These are phyloP conservation scores for Ptychadena robeensis DNA, from an alignment of 2,797 vertebrate genomes.

Conservation along the genomic window DNA sequence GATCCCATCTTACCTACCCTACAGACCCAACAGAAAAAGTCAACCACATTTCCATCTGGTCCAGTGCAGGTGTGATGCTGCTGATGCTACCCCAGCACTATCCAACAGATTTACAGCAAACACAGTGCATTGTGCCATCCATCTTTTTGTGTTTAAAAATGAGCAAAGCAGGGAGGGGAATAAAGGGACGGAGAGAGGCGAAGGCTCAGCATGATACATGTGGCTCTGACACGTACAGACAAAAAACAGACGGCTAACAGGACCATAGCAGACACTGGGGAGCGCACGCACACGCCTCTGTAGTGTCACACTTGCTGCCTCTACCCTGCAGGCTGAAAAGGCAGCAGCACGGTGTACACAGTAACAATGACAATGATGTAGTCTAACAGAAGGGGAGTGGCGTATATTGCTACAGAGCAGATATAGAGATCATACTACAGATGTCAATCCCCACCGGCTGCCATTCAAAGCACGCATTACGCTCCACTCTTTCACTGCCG, in stretches of 20 bases:
- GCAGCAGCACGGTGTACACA: constrained; percentile 22
- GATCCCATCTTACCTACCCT: too few relatives aligned
- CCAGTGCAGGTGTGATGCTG: not conserved
- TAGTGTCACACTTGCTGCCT: constrained; percentile 36
- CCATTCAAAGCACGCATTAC: not conserved
- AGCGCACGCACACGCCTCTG: constrained; percentile 22
- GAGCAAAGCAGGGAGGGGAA: constrained; percentile 8
- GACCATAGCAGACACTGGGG: constrained; percentile 17
- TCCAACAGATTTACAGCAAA: not conserved
- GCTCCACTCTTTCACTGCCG: not conserved
- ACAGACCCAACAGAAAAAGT: not conserved
- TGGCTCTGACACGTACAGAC: constrained; percentile 35
- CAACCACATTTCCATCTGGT: not conserved
- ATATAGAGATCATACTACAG: constrained; percentile 10
- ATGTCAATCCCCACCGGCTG: constrained; percentile 28
- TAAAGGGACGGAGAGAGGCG: constrained; percentile 4
- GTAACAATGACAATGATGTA: constrained; percentile 55
- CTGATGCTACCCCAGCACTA: not conserved
- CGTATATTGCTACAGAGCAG: constrained; percentile 13
- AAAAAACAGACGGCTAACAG: constrained; percentile 43
- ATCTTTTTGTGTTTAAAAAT: constrained; percentile 22
- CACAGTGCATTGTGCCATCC: not conserved
- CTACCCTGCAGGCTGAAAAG: constrained; percentile 42
- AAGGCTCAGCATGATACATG: constrained; percentile 17
- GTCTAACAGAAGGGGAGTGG: constrained; percentile 35